These are phyloP conservation scores for Bufotes viridis DNA, from an alignment of 2,797 vertebrate species.

Conservation along the genomic window DNA sequence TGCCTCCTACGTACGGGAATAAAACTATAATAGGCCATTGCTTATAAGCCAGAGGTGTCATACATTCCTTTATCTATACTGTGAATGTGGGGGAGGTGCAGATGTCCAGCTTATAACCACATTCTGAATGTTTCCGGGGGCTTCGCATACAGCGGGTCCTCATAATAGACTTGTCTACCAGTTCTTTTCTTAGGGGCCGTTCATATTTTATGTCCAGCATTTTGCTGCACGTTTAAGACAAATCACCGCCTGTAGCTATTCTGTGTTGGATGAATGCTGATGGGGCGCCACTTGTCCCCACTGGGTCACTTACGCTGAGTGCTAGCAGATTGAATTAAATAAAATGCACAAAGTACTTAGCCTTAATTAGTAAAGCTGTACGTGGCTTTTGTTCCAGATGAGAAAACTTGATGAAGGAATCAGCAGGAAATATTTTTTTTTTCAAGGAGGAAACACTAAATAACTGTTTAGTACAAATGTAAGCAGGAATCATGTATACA, in stretches of 20 bases:
- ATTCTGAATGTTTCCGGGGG: neutral
- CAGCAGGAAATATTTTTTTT: constrained; percentile 49
- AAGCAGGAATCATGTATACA: constrained; percentile 2
- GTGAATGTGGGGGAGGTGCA: too few species aligned
- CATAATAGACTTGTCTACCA: neutral
- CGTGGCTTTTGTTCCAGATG: constrained; percentile 57
- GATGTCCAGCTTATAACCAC: neutral
- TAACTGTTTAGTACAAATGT: neutral
- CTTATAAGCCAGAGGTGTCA: too few species aligned
- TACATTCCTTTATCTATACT: too few species aligned
- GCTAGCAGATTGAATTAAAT: constrained; percentile 57
- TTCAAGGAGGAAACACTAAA: constrained; percentile 24
- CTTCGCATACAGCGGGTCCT: neutral
- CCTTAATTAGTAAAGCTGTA: constrained; percentile 58
- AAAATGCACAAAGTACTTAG: constrained; percentile 58
- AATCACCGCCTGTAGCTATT: constrained; percentile 38
- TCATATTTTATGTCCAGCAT: neutral
- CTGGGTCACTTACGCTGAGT: constrained; percentile 44
- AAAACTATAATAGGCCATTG: too few species aligned
- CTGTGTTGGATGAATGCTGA: constrained; percentile 22
- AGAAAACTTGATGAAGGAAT: constrained; percentile 54
- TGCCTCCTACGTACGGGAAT: too few species aligned
- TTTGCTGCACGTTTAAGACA: constrained; percentile 22
- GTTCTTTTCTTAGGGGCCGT: neutral
- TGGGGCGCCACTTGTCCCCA: constrained; percentile 39